phyloP scores from a whole-genome alignment of 1,140 invertebrate species.

The Pogonus chalceus region DNA sequence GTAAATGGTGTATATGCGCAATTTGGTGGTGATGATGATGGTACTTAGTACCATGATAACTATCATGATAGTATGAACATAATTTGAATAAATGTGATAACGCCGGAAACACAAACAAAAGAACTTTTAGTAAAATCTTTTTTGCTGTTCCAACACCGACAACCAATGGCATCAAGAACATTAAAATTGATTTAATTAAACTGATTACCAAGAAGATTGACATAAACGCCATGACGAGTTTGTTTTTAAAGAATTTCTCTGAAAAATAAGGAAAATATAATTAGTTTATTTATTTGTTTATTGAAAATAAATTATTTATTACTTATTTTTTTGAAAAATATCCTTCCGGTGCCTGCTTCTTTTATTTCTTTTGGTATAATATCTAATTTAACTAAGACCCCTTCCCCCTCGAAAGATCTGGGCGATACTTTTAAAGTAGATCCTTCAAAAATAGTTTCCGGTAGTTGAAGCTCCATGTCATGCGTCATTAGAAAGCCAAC shows the following conservation, averaged over 20 bases:
- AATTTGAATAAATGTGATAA: conserved; percentile 73
- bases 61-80: conserved; percentile 68
- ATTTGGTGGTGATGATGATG: conserved; percentile 71
- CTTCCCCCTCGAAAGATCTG: conserved; percentile 54
- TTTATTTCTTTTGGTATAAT: conserved; percentile 40
- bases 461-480: conserved; percentile 58
- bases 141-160: conserved; percentile 69
- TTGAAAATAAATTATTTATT: conserved; percentile 28
- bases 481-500: conserved; percentile 65
- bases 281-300: background rate
- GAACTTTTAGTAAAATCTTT: conserved; percentile 66
- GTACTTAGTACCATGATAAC: conserved; percentile 56
- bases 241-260: conserved; percentile 69
- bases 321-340: conserved; percentile 66
- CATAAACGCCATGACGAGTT: conserved; percentile 58
- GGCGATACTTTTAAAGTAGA: conserved; percentile 61
- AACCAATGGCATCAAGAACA: conserved; percentile 62
- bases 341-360: conserved; percentile 41
- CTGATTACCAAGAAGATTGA: conserved; percentile 68
- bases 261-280: conserved; percentile 30
- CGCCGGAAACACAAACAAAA: conserved; percentile 71
- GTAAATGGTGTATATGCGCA: conserved; percentile 48
- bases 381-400: conserved; percentile 60
- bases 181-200: conserved; percentile 63
- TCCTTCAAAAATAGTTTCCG: conserved; percentile 58